A percentile compares a stretch with the other conserved stretches of the same genome.
phyloP scores from a whole-genome alignment of 2,888 invertebrate genomes.

The Lochmaea capreae region DNA sequence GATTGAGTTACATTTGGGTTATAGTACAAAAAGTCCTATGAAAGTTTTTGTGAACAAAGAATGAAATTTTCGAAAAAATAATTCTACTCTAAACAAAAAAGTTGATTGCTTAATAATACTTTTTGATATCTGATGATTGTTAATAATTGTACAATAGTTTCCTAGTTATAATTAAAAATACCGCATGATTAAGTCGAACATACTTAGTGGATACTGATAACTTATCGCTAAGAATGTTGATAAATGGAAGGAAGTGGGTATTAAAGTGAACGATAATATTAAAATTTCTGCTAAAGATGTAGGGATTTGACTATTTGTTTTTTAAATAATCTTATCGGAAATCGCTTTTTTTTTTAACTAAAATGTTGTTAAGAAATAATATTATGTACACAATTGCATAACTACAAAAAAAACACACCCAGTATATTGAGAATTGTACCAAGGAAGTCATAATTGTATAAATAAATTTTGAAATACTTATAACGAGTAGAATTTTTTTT shows the following conservation, averaged over 20 bases:
- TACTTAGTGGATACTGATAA: constrained; percentile 9
- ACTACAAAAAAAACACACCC: too few relatives aligned
- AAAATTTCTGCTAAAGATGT: not conserved
- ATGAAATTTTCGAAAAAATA: too few relatives aligned
- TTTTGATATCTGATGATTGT: not conserved
- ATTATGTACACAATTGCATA: too few relatives aligned
- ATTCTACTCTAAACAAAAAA: too few relatives aligned
- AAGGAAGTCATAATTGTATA: too few relatives aligned
- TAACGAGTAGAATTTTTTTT: too few relatives aligned
- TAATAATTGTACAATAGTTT: not conserved
- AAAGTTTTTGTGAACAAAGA: too few relatives aligned
- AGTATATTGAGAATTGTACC: too few relatives aligned
- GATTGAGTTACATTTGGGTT: too few relatives aligned
- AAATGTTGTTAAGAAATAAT: not conserved
- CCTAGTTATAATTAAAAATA: constrained; percentile 1
- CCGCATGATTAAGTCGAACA: not conserved
- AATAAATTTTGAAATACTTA: too few relatives aligned
- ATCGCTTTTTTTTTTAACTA: not conserved
- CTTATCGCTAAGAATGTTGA: not conserved
- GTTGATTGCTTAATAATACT: not conserved
- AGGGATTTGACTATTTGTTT: not conserved
- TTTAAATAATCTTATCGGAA: not conserved
- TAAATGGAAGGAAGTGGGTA: not conserved
- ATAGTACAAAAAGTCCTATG: too few relatives aligned
- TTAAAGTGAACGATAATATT: constrained; percentile 6